phyloP scores from a whole-genome alignment of 2,888 invertebrate genomes.

The Branchipolynoe longqiensis region DNA sequence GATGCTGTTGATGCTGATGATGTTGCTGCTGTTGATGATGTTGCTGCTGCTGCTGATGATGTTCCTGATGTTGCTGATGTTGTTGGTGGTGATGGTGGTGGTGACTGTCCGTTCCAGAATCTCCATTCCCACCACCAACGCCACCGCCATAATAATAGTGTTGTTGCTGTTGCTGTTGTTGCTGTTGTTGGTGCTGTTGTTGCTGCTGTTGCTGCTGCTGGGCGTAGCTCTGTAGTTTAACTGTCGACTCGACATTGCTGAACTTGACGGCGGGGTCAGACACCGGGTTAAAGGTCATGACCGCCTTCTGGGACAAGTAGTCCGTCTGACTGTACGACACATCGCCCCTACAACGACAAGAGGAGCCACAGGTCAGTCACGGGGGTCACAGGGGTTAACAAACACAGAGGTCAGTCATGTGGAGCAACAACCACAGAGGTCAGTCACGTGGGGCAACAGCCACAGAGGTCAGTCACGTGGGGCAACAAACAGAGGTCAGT shows the following conservation, averaged over 20 bases:
- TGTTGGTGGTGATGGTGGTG: too few relatives aligned
- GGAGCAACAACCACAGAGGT: too few relatives aligned
- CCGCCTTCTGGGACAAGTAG: slow-evolving; percentile 45
- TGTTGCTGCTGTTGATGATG: not conserved
- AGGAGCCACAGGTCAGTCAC: not conserved
- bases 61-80: too few relatives aligned
- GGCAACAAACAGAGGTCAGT: too few relatives aligned
- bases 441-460: too few relatives aligned
- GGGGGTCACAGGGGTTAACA: too few relatives aligned
- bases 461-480: too few relatives aligned
- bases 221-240: too few relatives aligned
- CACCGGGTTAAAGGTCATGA: slow-evolving; percentile 43
- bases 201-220: slow-evolving; percentile 16
- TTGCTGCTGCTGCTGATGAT: not conserved
- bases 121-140: too few relatives aligned
- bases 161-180: not conserved
- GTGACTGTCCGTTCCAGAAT: too few relatives aligned
- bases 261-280: not conserved
- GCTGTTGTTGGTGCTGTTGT: not conserved
- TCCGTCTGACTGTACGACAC: slow-evolving; percentile 43
- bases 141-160: slow-evolving; percentile 2
- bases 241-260: slow-evolving; percentile 8
- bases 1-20: not conserved
- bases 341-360: slow-evolving; percentile 46
- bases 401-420: too few relatives aligned